Evolutionary conservation across 2,113 vertebrate genomes (phyloP), one percentile per base, ranked within the genome.

Genomic region (Hyperoodon ampullatus): DNA sequence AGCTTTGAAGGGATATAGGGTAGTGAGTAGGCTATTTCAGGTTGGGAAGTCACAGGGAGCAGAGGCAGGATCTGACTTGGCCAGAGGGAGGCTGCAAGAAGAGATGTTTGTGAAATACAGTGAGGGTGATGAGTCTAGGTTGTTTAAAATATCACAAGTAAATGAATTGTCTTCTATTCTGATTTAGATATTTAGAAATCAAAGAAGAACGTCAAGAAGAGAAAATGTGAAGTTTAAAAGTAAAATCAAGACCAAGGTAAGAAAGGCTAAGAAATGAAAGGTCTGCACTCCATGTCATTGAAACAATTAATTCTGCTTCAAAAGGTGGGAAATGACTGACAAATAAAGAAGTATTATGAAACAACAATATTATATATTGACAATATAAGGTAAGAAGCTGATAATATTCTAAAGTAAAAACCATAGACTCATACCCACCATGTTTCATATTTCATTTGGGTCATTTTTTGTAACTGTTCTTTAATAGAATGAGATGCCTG

Each of bases 171-270:
- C 72, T 35, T 71, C 68, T 65, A 4, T 50, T 81, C 88, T 21
- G 63, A 70, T 81, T 80, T 53, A 87, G 65, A 26, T 94, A 75
- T 75, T 87, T 96, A 68, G 63, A 15, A 65, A 60, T 24, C 58
- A 55, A 44, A 80, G 13, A 15, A 93, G 70, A 80, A 87, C 42
- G 26, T 8, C 6, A 24, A 88, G 74, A 86, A 96, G 80, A 97
- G 68, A 72, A 97, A 93, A 82, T 12, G 26, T 75, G 75, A 93
- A 84, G 96, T 88, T 75, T 74, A 70, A 94, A 93, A 93, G 33
- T 89, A 80, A 95, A 97, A 87, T 80, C 39, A 58, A 81, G 55
- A 63, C 89, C n/a, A 88, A 74, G 42, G 42, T 58, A 53, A 85
- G 26, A 26, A 1, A 26, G 10, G 2, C 14, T 55, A 28, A 15